Evolutionary conservation across 1,140 invertebrate species (phyloP).

Genomic region (Drosophila dunni): DNA sequence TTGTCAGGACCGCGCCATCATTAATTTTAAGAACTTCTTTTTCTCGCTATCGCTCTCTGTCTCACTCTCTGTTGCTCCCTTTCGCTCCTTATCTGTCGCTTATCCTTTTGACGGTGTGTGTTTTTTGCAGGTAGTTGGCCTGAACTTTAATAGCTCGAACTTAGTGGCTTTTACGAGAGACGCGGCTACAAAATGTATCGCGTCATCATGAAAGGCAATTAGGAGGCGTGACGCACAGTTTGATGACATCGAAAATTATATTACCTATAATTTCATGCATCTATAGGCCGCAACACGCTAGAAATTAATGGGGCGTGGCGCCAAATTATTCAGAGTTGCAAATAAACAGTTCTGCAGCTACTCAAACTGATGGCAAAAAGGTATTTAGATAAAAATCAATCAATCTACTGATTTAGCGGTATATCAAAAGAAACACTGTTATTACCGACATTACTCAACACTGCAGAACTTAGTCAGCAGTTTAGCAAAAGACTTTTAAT

Average conservation of each 20-base stretch:
- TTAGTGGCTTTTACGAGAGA: neutral
- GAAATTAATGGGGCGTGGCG: constrained; percentile 70
- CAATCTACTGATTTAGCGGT: neutral
- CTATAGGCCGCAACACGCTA: constrained; percentile 29
- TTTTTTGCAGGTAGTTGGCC: constrained; percentile 57
- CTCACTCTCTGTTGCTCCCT: neutral
- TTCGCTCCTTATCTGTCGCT: constrained; percentile 9
- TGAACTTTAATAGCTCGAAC: constrained; percentile 27
- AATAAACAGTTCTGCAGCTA: constrained; percentile 20
- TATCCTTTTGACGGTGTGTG: constrained; percentile 43
- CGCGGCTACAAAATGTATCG: constrained; percentile 56
- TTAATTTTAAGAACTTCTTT: constrained; percentile 72
- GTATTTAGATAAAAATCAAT: neutral
- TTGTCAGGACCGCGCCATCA: constrained; percentile 61
- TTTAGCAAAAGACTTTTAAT: too few species aligned
- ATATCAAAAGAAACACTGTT: neutral
- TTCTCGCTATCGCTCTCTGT: constrained; percentile 2
- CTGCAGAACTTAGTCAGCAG: neutral
- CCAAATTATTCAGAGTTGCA: constrained; percentile 56
- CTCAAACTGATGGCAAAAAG: neutral
- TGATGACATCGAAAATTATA: constrained; percentile 70
- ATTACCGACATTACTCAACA: neutral
- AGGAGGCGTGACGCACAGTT: constrained; percentile 64
- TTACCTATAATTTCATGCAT: constrained; percentile 41
- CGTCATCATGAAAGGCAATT: constrained; percentile 75